Conservation (phyloP, 2,797 vertebrate species). For the Chiloscyllium punctatum region DNA sequence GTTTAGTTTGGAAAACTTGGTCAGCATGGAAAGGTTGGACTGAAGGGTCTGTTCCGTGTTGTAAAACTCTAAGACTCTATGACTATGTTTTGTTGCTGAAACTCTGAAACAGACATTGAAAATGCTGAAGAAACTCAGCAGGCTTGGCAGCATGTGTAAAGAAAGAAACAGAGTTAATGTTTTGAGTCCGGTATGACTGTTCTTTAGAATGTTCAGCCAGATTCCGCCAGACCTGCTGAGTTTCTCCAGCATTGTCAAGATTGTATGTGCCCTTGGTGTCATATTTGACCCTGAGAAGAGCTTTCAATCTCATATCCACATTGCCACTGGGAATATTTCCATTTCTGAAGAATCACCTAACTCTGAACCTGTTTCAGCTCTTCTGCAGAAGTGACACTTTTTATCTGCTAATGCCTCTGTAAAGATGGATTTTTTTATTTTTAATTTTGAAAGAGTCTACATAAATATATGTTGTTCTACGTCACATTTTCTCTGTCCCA, state of each 20-base stretch:
- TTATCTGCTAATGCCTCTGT: background rate
- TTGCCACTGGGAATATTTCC: background rate
- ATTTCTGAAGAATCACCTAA: background rate
- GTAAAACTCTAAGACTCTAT: too few relatives aligned
- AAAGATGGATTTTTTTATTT: background rate
- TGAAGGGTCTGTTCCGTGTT: too few relatives aligned
- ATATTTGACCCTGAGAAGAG: background rate
- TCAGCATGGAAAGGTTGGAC: too few relatives aligned
- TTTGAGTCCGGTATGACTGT: too few relatives aligned
- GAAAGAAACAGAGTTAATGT: too few relatives aligned
- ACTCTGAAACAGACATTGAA: too few relatives aligned
- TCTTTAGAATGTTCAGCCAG: too few relatives aligned
- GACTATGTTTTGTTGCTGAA: too few relatives aligned
- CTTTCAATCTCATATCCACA: background rate
- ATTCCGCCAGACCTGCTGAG: too few relatives aligned
- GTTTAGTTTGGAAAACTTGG: too few relatives aligned
- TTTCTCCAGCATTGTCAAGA: background rate
- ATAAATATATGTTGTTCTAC: background rate
- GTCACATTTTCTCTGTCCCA: background rate
- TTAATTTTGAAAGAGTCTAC: background rate
- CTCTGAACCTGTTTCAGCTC: background rate
- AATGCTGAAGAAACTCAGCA: too few relatives aligned
- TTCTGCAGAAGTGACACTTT: background rate
- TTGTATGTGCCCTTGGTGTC: background rate
- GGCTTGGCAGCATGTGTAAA: too few relatives aligned